These are phyloP conservation scores for Cataglyphis hispanica DNA, from an alignment of 1,140 invertebrate genomes.

Conservation along the genomic window DNA sequence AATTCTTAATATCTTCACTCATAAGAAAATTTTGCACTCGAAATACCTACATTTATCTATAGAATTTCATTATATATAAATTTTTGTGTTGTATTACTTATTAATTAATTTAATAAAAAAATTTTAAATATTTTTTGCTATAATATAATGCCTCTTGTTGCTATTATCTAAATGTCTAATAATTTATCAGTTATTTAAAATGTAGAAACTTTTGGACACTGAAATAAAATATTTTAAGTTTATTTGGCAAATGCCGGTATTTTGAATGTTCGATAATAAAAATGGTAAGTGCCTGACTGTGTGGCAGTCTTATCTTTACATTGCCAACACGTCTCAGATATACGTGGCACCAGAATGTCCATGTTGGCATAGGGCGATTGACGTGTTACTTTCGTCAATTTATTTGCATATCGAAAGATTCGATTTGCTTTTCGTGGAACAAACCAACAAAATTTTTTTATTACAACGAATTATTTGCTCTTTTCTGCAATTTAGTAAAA, in stretches of 20 bases:
- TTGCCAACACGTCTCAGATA: conserved; percentile 17
- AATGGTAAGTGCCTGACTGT: conserved; percentile 1
- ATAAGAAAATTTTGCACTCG: not conserved
- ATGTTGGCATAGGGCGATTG: conserved; percentile 20
- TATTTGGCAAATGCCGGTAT: not conserved
- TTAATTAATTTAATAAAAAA: not conserved
- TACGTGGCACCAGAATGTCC: conserved; percentile 65
- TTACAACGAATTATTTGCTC: not conserved
- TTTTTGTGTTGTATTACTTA: not conserved
- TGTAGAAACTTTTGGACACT: not conserved
- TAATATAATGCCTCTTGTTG: not conserved
- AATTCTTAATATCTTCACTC: not conserved
- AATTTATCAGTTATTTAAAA: not conserved
- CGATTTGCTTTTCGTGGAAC: not conserved
- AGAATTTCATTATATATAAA: conserved; percentile 31
- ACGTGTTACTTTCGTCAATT: conserved; percentile 41
- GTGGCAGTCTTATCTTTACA: conserved; percentile 57
- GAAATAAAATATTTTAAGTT: not conserved
- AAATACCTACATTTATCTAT: not conserved
- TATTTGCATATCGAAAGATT: conserved; percentile 61
- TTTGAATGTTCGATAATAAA: conserved; percentile 51
- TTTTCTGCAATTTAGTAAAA: not conserved
- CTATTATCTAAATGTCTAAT: not conserved
- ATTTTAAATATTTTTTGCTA: not conserved
- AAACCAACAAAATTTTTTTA: not conserved